phyloP scores from a whole-genome alignment of 2,113 vertebrate species.

The Empidonax alnorum region DNA sequence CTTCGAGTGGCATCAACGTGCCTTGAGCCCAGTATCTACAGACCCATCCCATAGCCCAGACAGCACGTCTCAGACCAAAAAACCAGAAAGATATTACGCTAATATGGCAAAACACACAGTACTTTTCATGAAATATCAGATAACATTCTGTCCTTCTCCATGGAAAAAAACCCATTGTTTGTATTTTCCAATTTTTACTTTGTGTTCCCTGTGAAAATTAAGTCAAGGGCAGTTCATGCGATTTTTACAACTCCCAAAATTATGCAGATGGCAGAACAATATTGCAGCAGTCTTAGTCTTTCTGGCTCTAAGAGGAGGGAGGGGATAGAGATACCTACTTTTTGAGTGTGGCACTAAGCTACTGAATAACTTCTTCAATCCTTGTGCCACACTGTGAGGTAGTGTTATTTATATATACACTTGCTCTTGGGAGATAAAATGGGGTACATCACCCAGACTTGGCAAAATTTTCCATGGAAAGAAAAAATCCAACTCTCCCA shows the following conservation, averaged over 20 bases:
- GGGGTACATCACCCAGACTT: not conserved
- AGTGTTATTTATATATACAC: not conserved
- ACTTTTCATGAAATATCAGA: not conserved
- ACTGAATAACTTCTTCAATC: too few relatives aligned
- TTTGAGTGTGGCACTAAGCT: too few relatives aligned
- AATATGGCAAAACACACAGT: accelerated
- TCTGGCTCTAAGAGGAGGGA: too few relatives aligned
- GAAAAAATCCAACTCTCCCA: not conserved
- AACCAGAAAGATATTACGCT: not conserved
- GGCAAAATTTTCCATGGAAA: not conserved
- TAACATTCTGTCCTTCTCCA: not conserved
- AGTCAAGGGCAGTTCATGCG: not conserved
- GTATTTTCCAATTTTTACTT: not conserved
- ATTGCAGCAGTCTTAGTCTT: not conserved
- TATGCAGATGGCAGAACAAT: not conserved
- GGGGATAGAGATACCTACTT: too few relatives aligned
- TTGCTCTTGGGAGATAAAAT: not conserved
- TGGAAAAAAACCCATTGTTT: not conserved
- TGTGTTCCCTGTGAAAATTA: not conserved
- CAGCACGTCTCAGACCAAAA: accelerated
- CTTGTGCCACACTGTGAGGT: not conserved
- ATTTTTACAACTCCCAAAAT: not conserved
- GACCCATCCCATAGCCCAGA: not conserved
- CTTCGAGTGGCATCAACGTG: not conserved
- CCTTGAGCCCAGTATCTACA: not conserved